Evolutionary conservation across 2,888 invertebrate genomes (phyloP).

Genomic region (Meteorus cinctellus): DNA sequence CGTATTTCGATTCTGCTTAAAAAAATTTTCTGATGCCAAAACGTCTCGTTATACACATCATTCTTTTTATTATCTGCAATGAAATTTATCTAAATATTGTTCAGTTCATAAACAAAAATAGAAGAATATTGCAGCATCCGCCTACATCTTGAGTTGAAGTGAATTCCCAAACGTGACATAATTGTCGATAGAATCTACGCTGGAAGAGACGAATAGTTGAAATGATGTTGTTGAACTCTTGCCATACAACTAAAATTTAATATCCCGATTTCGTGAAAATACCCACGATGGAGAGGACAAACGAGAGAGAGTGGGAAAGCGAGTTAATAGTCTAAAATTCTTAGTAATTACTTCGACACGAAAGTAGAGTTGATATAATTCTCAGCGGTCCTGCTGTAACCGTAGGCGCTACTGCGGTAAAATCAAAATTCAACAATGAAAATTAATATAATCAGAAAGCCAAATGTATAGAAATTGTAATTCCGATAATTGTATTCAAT

Average conservation of each 20-base stretch:
- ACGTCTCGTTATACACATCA: not conserved
- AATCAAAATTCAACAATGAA: not conserved
- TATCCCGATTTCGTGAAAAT: not conserved
- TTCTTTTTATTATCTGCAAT: not conserved
- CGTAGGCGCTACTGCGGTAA: not conserved
- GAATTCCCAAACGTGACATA: not conserved
- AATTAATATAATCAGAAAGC: not conserved
- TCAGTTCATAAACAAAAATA: not conserved
- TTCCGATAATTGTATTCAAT: not conserved
- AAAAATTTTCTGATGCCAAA: conserved; percentile 2
- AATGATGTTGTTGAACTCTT: not conserved
- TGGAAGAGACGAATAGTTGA: not conserved
- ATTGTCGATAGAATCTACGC: not conserved
- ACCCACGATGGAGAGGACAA: not conserved
- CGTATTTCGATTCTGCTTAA: conserved; percentile 13
- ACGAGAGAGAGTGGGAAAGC: not conserved
- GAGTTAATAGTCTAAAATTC: not conserved
- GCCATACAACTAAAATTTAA: not conserved
- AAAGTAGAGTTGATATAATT: not conserved
- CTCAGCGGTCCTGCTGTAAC: not conserved
- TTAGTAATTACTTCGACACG: conserved; percentile 15
- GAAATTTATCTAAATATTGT: not conserved
- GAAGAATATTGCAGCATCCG: not conserved
- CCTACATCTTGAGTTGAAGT: not conserved
- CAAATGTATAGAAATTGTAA: not conserved